Conservation (phyloP, 2,113 vertebrate species). For the Balaeniceps rex region DNA sequence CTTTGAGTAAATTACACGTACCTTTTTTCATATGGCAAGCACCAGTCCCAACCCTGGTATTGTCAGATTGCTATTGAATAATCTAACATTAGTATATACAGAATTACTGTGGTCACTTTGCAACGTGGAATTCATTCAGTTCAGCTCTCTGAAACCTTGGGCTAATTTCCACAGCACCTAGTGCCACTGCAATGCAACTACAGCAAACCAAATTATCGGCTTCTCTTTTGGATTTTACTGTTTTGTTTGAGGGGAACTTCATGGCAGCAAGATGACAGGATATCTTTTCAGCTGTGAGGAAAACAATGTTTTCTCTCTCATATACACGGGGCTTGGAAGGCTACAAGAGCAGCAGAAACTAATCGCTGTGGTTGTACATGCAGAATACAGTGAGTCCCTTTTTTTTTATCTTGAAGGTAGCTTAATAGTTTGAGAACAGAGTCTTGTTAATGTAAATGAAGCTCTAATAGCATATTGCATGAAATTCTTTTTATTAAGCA, state of each 20-base stretch:
- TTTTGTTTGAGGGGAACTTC: neutral
- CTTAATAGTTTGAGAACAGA: conserved; percentile 35
- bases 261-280: neutral
- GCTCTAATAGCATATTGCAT: conserved; percentile 31
- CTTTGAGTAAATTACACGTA: neutral
- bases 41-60: neutral
- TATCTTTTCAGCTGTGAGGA: neutral
- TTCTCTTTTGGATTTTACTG: neutral
- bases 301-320: neutral
- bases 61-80: neutral
- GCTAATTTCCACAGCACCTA: neutral
- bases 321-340: neutral
- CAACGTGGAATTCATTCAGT: accelerated
- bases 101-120: neutral
- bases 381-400: neutral
- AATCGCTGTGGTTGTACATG: neutral
- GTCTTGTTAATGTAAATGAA: conserved; percentile 53
- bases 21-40: too few relatives aligned
- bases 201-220: neutral
- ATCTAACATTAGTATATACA: neutral
- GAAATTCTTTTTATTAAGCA: conserved; percentile 42
- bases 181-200: neutral
- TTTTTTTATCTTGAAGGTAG: conserved; percentile 37
- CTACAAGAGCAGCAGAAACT: neutral
- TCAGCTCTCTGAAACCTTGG: neutral